Percentiles rank a stretch among this genome's conserved stretches.
phyloP scores from a whole-genome alignment of 2,888 invertebrate genomes.

The Zygaena filipendulae region DNA sequence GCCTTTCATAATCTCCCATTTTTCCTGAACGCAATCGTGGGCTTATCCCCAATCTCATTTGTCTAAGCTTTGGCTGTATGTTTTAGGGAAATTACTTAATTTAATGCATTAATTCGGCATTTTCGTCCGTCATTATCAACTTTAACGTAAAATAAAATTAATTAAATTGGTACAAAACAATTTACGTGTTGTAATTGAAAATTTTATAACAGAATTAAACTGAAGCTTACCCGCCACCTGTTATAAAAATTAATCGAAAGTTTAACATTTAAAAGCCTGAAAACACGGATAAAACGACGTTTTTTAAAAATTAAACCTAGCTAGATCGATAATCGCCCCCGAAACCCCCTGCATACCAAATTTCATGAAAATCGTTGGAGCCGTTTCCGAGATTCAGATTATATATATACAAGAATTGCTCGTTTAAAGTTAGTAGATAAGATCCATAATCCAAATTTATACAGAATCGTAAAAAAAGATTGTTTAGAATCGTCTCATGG shows the following conservation, averaged over 20 bases:
- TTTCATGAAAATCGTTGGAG: background rate
- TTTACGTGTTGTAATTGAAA: too few species aligned
- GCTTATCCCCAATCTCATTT: constrained; percentile 45
- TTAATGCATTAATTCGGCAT: constrained; percentile 40
- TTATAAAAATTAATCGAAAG: too few species aligned
- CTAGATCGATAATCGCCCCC: background rate
- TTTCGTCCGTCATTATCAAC: constrained; percentile 41
- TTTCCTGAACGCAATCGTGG: constrained; percentile 29
- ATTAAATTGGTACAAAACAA: too few species aligned
- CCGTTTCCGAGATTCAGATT: background rate
- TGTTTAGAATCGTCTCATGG: too few species aligned
- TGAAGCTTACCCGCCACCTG: too few species aligned
- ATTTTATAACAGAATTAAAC: too few species aligned
- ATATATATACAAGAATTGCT: background rate
- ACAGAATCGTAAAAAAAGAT: too few species aligned
- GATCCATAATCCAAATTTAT: too few species aligned
- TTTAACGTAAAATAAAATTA: constrained; percentile 32
- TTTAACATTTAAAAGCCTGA: too few species aligned
- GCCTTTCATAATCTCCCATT: constrained; percentile 20
- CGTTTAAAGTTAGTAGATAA: background rate
- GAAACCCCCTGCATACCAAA: background rate
- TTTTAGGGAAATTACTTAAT: constrained; percentile 44
- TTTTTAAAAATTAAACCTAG: background rate
- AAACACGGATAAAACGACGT: background rate
- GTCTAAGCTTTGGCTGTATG: constrained; percentile 33